A percentile compares a stretch with the other conserved stretches of the same genome.
These are phyloP conservation scores for Alexandromys fortis DNA, from an alignment of 2,113 vertebrate genomes.

Conservation along the genomic window DNA sequence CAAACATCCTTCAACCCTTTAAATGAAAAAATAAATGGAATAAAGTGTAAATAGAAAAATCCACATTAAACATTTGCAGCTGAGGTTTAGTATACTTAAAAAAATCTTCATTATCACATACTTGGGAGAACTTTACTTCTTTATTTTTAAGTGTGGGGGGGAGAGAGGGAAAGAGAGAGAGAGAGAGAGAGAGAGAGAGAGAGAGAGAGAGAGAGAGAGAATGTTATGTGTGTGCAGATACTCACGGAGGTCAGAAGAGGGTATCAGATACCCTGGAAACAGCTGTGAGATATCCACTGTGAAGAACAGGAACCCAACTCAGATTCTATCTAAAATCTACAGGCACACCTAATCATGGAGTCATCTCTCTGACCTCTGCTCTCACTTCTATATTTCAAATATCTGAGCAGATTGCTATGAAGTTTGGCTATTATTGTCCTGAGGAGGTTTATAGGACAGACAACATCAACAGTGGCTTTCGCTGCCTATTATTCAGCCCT, in stretches of 20 bases:
- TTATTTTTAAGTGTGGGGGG: not conserved
- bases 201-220: no score
- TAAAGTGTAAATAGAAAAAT: not conserved
- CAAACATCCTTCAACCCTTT: conserved; percentile 97
- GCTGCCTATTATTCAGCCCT: not conserved
- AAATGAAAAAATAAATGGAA: conserved; percentile 66
- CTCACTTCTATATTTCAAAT: not conserved
- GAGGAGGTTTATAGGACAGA: not conserved
- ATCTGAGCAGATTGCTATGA: not conserved
- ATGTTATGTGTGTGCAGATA: not conserved
- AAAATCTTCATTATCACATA: not conserved
- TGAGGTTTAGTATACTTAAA: not conserved
- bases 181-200: no score
- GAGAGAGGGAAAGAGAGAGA: not conserved
- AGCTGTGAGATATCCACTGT: not conserved
- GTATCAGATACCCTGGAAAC: not conserved
- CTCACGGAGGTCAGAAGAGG: not conserved
- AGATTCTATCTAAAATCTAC: not conserved
- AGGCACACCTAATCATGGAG: not conserved
- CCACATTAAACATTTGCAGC: not conserved
- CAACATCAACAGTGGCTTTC: not conserved
- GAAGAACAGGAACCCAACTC: not conserved
- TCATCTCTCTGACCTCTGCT: not conserved
- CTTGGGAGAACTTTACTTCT: not conserved
- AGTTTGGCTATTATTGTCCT: not conserved